Conservation (phyloP, 2,797 vertebrate genomes). For the Amblyopsis hoosieri region DNA sequence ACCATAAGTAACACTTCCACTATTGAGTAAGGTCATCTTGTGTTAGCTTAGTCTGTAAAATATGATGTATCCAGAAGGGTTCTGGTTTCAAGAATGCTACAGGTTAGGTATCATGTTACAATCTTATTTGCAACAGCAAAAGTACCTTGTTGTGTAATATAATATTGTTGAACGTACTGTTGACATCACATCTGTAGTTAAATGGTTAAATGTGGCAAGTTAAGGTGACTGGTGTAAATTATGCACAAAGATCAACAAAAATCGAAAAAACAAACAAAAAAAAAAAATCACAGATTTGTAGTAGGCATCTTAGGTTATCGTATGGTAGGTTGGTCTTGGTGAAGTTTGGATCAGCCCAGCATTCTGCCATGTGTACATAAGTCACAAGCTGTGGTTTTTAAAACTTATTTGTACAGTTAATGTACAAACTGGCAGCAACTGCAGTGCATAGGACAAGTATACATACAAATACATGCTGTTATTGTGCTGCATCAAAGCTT, state of each 20-base stretch:
- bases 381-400: slow-evolving; percentile 45
- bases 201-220: slow-evolving; percentile 47
- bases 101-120: slow-evolving; percentile 23
- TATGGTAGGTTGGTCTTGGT: slow-evolving; percentile 38
- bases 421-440: slow-evolving; percentile 38
- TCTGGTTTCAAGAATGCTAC: slow-evolving; percentile 28
- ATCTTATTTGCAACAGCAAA: slow-evolving; percentile 72
- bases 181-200: slow-evolving; percentile 39
- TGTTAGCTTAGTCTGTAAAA: slow-evolving; percentile 25
- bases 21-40: slow-evolving; percentile 23
- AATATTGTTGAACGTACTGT: slow-evolving; percentile 18
- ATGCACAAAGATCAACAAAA: slow-evolving; percentile 47
- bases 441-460: slow-evolving; percentile 22
- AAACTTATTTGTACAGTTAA: slow-evolving; percentile 56
- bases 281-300: no score
- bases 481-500: slow-evolving; percentile 62
- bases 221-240: slow-evolving; percentile 30
- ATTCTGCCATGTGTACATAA: slow-evolving; percentile 52
- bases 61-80: slow-evolving; percentile 17
- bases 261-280: background rate
- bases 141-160: slow-evolving; percentile 44
- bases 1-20: slow-evolving; percentile 11
- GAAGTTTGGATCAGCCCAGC: slow-evolving; percentile 46
- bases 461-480: slow-evolving; percentile 30
- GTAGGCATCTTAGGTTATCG: slow-evolving; percentile 16